Conservation (phyloP, 2,113 vertebrate species). For the Sphyrna mokarran region DNA sequence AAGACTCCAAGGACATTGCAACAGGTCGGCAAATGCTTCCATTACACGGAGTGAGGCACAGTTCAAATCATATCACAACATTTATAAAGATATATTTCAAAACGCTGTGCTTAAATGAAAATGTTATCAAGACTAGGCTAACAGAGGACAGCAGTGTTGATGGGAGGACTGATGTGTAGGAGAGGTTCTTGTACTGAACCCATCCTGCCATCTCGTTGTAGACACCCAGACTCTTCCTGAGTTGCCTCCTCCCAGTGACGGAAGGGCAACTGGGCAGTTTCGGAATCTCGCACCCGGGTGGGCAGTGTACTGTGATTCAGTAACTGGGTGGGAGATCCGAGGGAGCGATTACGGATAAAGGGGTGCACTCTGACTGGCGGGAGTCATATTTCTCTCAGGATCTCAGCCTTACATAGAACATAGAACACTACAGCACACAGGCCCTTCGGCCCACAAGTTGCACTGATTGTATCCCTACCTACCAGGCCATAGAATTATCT, state of each 20-base stretch:
- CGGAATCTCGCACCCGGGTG: neutral
- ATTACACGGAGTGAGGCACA: neutral
- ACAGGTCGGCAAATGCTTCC: neutral
- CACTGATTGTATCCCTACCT: too few relatives aligned
- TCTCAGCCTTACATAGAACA: too few relatives aligned
- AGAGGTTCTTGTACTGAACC: too few relatives aligned
- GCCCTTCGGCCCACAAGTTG: too few relatives aligned
- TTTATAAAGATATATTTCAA: neutral
- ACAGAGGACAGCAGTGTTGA: neutral
- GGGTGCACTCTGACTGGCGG: too few relatives aligned
- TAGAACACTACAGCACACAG: too few relatives aligned
- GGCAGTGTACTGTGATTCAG: too few relatives aligned
- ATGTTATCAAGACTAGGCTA: neutral
- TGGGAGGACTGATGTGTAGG: neutral
- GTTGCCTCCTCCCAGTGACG: neutral
- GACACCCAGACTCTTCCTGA: neutral
- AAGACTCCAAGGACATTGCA: neutral
- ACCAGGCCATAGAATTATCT: too few relatives aligned
- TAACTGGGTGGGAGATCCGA: too few relatives aligned
- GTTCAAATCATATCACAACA: neutral
- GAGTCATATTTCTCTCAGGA: too few relatives aligned
- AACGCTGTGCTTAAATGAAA: neutral
- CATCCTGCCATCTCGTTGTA: neutral
- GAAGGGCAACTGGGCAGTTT: neutral
- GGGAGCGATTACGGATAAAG: too few relatives aligned